Conservation (phyloP, 2,113 vertebrate genomes). For the Bubo scandiacus region DNA sequence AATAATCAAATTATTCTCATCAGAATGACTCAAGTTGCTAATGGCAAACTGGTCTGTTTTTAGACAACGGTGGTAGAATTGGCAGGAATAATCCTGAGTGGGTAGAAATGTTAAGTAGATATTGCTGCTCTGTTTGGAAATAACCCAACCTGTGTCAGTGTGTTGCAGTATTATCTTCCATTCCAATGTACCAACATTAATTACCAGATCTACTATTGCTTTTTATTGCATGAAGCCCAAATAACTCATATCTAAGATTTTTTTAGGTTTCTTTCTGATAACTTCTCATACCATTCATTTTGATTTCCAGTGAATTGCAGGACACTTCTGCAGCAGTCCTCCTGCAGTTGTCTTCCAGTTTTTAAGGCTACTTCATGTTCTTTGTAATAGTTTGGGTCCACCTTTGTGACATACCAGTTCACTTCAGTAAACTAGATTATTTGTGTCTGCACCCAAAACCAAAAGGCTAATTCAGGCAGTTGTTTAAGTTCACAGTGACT, state of each 20-base stretch:
- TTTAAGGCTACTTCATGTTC: background rate
- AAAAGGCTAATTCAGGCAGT: background rate
- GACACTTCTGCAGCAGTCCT: background rate
- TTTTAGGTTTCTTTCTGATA: background rate
- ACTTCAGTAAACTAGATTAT: background rate
- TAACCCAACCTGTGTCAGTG: background rate
- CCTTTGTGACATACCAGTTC: background rate
- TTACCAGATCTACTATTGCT: background rate
- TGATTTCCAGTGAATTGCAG: background rate
- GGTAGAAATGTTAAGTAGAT: background rate
- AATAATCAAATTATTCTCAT: background rate
- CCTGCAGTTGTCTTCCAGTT: background rate
- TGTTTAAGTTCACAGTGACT: background rate
- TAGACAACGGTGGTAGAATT: background rate
- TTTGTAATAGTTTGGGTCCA: background rate
- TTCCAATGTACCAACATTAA: background rate
- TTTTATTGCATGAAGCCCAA: background rate
- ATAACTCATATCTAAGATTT: accelerated
- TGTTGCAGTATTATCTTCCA: background rate
- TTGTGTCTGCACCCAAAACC: background rate
- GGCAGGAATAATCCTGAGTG: background rate
- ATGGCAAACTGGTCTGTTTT: background rate
- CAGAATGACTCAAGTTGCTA: background rate
- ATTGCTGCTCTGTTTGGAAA: background rate
- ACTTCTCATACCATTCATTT: background rate